Conservation (phyloP, 1,140 invertebrate species). For the Oppia nitens region DNA sequence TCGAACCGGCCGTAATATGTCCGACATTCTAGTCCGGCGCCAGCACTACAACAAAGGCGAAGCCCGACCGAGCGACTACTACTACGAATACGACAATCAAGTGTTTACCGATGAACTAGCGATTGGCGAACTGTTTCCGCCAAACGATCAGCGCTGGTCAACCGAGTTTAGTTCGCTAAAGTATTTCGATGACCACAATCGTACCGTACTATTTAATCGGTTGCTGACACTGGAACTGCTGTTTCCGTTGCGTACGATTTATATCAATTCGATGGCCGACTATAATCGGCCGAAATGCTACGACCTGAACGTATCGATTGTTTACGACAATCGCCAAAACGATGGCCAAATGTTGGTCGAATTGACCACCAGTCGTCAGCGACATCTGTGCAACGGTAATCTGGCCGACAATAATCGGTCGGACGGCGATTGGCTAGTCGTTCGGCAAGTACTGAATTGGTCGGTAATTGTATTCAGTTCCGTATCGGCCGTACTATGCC, state of each 20-base stretch:
- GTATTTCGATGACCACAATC: neutral
- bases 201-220: conserved; percentile 36
- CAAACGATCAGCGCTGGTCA: conserved; percentile 16
- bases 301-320: conserved; percentile 50
- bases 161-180: conserved; percentile 14
- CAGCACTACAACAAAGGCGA: conserved; percentile 59
- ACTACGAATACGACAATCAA: conserved; percentile 70
- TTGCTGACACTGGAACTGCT: conserved; percentile 47
- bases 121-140: conserved; percentile 16
- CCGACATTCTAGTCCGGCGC: conserved; percentile 20
- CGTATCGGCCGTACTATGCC: conserved; percentile 67
- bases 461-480: conserved; percentile 69
- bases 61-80: conserved; percentile 73
- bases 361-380: conserved; percentile 53
- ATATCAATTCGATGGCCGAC: conserved; percentile 63
- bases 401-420: conserved; percentile 29
- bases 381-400: conserved; percentile 61
- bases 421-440: neutral
- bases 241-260: conserved; percentile 69
- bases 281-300: conserved; percentile 76
- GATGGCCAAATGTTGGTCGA: conserved; percentile 58
- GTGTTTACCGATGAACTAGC: conserved; percentile 35
- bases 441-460: conserved; percentile 50
- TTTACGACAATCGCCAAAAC: conserved; percentile 23
- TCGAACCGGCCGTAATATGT: conserved; percentile 34